These are phyloP conservation scores for Molanna angustata DNA, from an alignment of 2,888 invertebrate genomes.

Conservation along the genomic window DNA sequence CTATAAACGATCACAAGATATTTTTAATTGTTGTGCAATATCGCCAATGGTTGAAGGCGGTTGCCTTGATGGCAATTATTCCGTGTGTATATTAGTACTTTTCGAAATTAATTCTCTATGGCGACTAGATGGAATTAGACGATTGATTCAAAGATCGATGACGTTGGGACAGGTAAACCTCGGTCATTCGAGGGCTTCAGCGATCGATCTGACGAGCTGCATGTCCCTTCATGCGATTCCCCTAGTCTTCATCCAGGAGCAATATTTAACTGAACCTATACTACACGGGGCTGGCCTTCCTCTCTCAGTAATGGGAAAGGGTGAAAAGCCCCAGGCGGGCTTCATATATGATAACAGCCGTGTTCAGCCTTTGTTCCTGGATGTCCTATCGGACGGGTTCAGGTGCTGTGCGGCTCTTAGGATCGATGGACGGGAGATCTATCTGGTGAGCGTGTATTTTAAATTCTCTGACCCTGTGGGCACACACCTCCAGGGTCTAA, in stretches of 20 bases:
- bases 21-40: too few species aligned
- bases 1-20: too few species aligned
- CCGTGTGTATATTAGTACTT: too few species aligned
- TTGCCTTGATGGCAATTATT: too few species aligned
- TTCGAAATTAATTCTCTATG: too few species aligned
- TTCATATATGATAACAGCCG: neutral
- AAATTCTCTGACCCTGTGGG: neutral
- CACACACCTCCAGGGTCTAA: neutral
- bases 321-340: neutral
- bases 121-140: too few species aligned
- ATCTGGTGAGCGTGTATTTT: slow-evolving; percentile 4
- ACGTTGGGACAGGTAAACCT: slow-evolving; percentile 4
- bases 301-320: neutral
- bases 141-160: too few species aligned
- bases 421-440: neutral
- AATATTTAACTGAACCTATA: neutral
- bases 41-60: too few species aligned
- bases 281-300: neutral
- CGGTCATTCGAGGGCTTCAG: neutral
- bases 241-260: slow-evolving; percentile 2
- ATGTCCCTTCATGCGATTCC: neutral
- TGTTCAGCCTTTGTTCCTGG: slow-evolving; percentile 1
- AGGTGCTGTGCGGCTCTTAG: neutral
- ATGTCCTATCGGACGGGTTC: neutral
- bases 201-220: neutral